A percentile compares a stretch with the other conserved stretches of the same genome.
Conservation (phyloP, 2,113 vertebrate species). For the Pollimyrus isidori region DNA sequence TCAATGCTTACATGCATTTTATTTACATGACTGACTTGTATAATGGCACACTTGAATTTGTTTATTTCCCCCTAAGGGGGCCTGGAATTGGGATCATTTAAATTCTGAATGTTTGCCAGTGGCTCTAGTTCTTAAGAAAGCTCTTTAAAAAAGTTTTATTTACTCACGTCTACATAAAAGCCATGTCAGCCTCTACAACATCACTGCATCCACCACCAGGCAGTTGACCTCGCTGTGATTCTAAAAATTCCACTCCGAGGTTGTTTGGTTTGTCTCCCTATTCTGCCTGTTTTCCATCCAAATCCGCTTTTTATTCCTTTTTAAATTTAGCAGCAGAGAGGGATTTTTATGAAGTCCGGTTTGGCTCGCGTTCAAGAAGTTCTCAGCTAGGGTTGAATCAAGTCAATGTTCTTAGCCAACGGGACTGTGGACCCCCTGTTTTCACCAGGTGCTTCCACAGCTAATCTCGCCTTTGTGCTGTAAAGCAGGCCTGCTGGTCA, state of each 20-base stretch:
- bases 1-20: not conserved
- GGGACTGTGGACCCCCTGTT: not conserved
- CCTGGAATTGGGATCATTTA: not conserved
- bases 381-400: not conserved
- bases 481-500: not conserved
- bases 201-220: not conserved
- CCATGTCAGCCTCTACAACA: not conserved
- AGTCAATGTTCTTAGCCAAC: not conserved
- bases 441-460: not conserved
- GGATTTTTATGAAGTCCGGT: not conserved
- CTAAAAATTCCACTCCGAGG: not conserved
- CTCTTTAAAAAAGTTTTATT: not conserved
- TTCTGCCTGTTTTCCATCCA: not conserved
- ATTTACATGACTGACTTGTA: conserved; percentile 2
- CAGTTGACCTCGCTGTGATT: not conserved
- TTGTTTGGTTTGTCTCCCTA: not conserved
- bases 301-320: not conserved
- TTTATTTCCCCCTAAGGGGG: not conserved
- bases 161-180: not conserved
- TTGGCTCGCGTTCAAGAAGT: not conserved
- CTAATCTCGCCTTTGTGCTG: not conserved
- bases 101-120: not conserved
- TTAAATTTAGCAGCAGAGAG: not conserved
- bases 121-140: not conserved
- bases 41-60: not conserved